Evolutionary conservation across 2,888 invertebrate species (phyloP), one percentile per base, ranked within the genome.

Genomic region (Sphinx pinastri): DNA sequence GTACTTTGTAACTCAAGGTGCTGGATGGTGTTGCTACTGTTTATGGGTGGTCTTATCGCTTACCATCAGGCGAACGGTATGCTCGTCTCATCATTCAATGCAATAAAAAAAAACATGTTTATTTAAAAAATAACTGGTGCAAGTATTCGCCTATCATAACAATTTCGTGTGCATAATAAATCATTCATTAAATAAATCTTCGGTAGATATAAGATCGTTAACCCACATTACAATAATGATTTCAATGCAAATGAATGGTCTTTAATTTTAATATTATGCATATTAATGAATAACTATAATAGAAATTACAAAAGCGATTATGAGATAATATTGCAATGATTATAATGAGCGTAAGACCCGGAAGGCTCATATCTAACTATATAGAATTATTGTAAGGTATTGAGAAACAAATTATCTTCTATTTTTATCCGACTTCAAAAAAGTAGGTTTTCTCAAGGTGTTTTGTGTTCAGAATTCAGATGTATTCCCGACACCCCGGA

Each of bases 111-210:
- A n/a, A n/a, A n/a, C n/a, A 25, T 25, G 25, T 25, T 25, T 25
- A 25, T 25, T 38, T 38, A 0, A 8, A 38, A 38, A 38, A 8
- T 38, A 38, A 3, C 4, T 38, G 8, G 38, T 7, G 6, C 8
- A 38, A 5, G 38, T 7, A 38, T 38, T 3, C 7, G 8, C 38
- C 7, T 8, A 38, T 38, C 38, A 38, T 7, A 3, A 38, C 8
- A 38, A 38, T 38, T 38, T 38, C 38, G 38, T 38, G 38, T 0
- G 8, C 38, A 7, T 10, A 54, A 54, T 54, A 8, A 54, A 54
- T 54, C 54, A 54, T 54, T 16, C n/a, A 52, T 52, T 52, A 16
- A 54, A 54, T 54, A n/a, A 54, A 54, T 16, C 54, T 54, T 54
- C 54, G n/a, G n/a, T 52, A 54, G 7, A 54, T 16, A 1, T 16